Evolutionary conservation across 1,140 invertebrate species (phyloP).

Genomic region (Solenopsis fugax): DNA sequence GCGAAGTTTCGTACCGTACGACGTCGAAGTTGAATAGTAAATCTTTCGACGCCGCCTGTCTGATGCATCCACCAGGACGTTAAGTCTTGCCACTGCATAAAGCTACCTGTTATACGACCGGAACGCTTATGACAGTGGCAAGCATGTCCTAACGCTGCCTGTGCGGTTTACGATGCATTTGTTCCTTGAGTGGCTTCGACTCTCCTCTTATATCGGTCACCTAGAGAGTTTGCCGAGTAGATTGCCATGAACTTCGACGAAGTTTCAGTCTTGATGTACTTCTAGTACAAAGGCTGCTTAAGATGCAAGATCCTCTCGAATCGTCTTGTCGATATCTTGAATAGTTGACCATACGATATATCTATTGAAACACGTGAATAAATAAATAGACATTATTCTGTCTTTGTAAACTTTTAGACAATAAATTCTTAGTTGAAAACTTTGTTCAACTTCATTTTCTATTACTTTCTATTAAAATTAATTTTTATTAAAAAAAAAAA

Average conservation of each 20-base stretch:
- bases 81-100: slow-evolving; percentile 26
- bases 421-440: neutral
- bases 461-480: neutral
- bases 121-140: slow-evolving; percentile 19
- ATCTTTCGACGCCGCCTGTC: slow-evolving; percentile 27
- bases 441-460: neutral
- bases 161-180: neutral
- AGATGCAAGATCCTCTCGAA: slow-evolving; percentile 55
- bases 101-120: slow-evolving; percentile 30
- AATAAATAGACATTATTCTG: neutral
- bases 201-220: slow-evolving; percentile 29
- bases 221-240: neutral
- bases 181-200: neutral
- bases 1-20: slow-evolving; percentile 19
- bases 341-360: slow-evolving; percentile 6
- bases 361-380: neutral
- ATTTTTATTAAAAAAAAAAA: neutral
- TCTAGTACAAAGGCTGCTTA: slow-evolving; percentile 67
- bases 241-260: slow-evolving; percentile 64
- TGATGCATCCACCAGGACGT: slow-evolving; percentile 30
- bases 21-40: slow-evolving; percentile 52
- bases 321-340: slow-evolving; percentile 16
- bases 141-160: neutral
- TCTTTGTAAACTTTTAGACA: neutral
- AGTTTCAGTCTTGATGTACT: slow-evolving; percentile 70